Percentiles rank a stretch among this genome's conserved stretches.
phyloP scores from a whole-genome alignment of 2,888 invertebrate genomes.

The Arrhopalites spinosus region DNA sequence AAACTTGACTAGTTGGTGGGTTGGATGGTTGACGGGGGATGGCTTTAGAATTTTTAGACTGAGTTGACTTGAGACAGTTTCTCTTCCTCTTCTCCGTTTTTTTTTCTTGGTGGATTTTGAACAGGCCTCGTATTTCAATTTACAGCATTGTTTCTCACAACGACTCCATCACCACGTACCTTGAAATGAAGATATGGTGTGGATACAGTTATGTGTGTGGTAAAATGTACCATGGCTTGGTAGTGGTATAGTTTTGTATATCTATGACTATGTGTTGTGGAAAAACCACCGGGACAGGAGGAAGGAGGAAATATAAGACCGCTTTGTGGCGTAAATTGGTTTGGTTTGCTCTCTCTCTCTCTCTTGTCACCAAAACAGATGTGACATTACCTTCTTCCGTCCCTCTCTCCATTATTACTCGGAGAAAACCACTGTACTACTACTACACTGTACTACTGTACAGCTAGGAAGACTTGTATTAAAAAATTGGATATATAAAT shows the following conservation, averaged over 20 bases:
- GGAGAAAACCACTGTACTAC: too few species aligned
- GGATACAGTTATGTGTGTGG: not conserved
- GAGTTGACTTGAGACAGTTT: too few species aligned
- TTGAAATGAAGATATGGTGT: constrained; percentile 12
- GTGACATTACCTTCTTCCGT: constrained; percentile 33
- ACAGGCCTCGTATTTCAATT: constrained; percentile 35
- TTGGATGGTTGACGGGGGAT: too few species aligned
- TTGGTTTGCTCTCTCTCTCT: too few species aligned
- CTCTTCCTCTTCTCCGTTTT: not conserved
- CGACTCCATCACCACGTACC: constrained; percentile 28
- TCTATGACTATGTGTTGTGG: too few species aligned
- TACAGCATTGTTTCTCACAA: constrained; percentile 26
- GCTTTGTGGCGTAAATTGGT: constrained; percentile 47
- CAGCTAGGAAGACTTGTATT: too few species aligned
- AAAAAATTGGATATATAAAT: not conserved
- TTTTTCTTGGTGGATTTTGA: constrained; percentile 10
- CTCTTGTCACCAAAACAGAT: constrained; percentile 50
- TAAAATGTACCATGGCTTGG: too few species aligned
- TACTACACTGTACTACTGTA: too few species aligned
- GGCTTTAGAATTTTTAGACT: too few species aligned
- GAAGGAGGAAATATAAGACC: constrained; percentile 28
- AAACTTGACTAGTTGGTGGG: too few species aligned
- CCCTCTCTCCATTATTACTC: constrained; percentile 27
- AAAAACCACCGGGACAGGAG: not conserved
- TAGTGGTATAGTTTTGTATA: too few species aligned